Conservation (phyloP, 1,140 invertebrate genomes). For the Danaus plexippus region DNA sequence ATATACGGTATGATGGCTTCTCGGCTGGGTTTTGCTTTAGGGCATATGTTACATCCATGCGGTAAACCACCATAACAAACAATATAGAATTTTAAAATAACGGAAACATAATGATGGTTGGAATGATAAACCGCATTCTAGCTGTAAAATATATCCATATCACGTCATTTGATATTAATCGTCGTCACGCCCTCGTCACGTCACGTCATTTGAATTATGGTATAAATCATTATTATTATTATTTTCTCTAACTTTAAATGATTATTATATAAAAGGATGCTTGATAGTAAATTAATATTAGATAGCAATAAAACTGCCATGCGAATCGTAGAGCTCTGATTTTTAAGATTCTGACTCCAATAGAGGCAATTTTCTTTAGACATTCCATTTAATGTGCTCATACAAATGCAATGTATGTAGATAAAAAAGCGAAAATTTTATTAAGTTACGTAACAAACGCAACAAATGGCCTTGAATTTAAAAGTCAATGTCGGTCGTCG, state of each 20-base stretch:
- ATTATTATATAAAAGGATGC: too few species aligned
- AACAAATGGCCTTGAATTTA: constrained; percentile 41
- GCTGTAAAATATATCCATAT: constrained; percentile 1
- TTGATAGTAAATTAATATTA: too few species aligned
- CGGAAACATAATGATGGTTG: constrained; percentile 1
- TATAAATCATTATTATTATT: constrained; percentile 26
- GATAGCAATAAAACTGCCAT: too few species aligned
- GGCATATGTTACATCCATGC: constrained; percentile 18
- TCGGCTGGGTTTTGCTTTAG: constrained; percentile 10
- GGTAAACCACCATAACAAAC: constrained; percentile 12
- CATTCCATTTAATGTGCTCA: too few species aligned
- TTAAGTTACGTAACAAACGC: constrained; percentile 1
- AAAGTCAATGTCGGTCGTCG: constrained; percentile 39
- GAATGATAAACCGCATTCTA: constrained; percentile 7
- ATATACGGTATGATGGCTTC: constrained; percentile 18
- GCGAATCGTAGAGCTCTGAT: too few species aligned
- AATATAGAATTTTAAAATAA: constrained; percentile 15
- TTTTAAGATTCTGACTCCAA: too few species aligned
- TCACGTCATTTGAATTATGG: constrained; percentile 6
- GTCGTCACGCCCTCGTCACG: constrained; percentile 1
- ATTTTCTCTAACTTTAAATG: too few species aligned
- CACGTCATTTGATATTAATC: too few species aligned
- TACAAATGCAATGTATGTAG: too few species aligned
- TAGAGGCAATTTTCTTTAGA: too few species aligned
- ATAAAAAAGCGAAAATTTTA: too few species aligned